phyloP scores from a whole-genome alignment of 2,888 invertebrate genomes.

The Agrochola macilenta region DNA sequence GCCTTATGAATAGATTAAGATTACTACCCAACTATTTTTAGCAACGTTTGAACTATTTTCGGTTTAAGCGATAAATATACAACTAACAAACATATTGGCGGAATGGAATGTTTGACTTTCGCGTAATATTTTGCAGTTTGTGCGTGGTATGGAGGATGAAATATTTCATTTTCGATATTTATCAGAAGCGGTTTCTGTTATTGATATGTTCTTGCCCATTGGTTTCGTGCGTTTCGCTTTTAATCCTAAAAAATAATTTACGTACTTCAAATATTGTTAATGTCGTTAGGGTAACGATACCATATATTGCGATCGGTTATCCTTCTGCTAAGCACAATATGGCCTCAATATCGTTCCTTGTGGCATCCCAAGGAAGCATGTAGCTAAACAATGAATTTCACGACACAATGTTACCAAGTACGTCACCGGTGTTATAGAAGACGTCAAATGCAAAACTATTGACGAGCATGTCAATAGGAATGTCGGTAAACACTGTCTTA shows the following conservation, averaged over 20 bases:
- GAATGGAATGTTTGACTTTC: conserved; percentile 42
- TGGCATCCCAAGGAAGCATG: background rate
- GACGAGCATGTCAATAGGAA: conserved; percentile 6
- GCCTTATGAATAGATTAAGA: conserved; percentile 61
- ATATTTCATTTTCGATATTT: conserved; percentile 1
- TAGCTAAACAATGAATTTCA: background rate
- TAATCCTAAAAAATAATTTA: background rate
- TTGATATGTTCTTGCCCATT: background rate
- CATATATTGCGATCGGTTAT: background rate
- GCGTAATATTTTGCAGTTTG: conserved; percentile 24
- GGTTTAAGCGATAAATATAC: conserved; percentile 49
- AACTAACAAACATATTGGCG: conserved; percentile 29
- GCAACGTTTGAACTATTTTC: conserved; percentile 62
- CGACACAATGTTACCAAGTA: background rate
- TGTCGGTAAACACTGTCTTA: conserved; percentile 34
- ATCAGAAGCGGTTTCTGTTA: background rate
- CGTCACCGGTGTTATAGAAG: background rate
- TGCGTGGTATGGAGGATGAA: background rate
- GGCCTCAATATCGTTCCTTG: conserved; percentile 2
- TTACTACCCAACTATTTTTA: conserved; percentile 64
- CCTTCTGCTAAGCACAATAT: background rate
- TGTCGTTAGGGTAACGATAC: background rate
- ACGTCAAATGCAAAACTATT: background rate
- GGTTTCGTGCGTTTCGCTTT: background rate
- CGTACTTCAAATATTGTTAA: background rate